Evolutionary conservation across 2,888 invertebrate species (phyloP), one percentile per base, ranked within the genome.

Genomic region (Tetramorium bicarinatum): DNA sequence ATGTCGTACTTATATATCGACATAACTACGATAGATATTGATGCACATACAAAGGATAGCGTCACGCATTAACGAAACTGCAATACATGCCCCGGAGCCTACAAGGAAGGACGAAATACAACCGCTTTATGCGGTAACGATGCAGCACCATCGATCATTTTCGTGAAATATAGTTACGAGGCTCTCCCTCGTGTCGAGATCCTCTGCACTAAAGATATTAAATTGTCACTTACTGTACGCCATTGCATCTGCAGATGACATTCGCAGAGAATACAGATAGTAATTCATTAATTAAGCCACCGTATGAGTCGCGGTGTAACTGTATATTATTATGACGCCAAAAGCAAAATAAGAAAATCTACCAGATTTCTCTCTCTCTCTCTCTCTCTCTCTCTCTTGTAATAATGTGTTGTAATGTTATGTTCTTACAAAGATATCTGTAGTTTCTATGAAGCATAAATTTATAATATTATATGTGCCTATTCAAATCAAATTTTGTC

Each of bases 61-160:
- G 74, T 80, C 38, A 80, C 59, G 74, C 74, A 80, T 80, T 80
- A 80, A 80, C 74, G 59, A 80, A 80, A 80, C 79, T 38, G 47
- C 29, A 47, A 77, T 34, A 72, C 34, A 47, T 71, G n/a, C 25
- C 74, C 59, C 2, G 59, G n/a, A 41, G 79, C 79, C 79, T 72
- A 72, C 47, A 71, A 59, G 54, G 74, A 72, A 79, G 56, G 47
- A 25, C 74, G 59, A 74, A 72, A 80, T 72, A 72, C 59, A 80
- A 80, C 72, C 79, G 59, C 79, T 80, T 47, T 80, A 59, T 38
- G 59, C 44, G 47, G 59, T 80, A 72, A 79, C 79, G 72, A 80
- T 80, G 74, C 44, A 21, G 25, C 74, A 9, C 74, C 79, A 80
- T 80, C 79, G 79, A 80, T 80, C 79, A 80, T 80, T 80, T 80